Evolutionary conservation across 2,888 invertebrate species (phyloP).

Genomic region (Orthosia gothica): DNA sequence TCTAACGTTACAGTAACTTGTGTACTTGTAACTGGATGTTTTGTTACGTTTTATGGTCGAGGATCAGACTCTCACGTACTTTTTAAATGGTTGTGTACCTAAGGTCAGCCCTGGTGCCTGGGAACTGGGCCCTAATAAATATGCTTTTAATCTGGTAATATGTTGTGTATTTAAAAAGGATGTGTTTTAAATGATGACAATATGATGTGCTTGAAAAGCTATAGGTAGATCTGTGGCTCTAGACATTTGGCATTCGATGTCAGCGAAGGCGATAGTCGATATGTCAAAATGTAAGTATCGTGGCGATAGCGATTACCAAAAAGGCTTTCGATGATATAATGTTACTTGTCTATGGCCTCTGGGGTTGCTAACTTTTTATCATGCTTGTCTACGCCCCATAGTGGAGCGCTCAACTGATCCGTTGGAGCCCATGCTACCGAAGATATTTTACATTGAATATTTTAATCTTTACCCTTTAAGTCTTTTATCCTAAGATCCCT

Average conservation of each 20-base stretch:
- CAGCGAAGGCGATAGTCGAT: no score
- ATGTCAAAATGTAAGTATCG: no score
- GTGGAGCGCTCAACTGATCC: no score
- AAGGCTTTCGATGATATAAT: no score
- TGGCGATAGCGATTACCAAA: no score
- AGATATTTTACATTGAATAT: neutral
- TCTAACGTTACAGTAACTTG: slow-evolving; percentile 59
- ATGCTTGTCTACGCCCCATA: no score
- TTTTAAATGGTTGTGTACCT: slow-evolving; percentile 5
- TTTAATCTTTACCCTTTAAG: neutral
- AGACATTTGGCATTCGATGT: no score
- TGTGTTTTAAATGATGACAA: neutral
- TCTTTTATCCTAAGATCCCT: neutral
- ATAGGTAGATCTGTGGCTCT: neutral
- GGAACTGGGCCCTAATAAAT: slow-evolving; percentile 7
- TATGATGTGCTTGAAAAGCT: neutral
- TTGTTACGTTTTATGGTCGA: slow-evolving; percentile 23
- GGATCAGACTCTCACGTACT: slow-evolving; percentile 7
- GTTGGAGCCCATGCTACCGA: no score
- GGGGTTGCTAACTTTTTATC: no score
- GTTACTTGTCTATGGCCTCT: no score
- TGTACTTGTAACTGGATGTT: slow-evolving; percentile 34
- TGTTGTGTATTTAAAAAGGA: no score
- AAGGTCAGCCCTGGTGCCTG: slow-evolving; percentile 1
- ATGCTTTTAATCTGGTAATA: neutral